phyloP scores from a whole-genome alignment of 2,113 vertebrate genomes.

The Carassius auratus region DNA sequence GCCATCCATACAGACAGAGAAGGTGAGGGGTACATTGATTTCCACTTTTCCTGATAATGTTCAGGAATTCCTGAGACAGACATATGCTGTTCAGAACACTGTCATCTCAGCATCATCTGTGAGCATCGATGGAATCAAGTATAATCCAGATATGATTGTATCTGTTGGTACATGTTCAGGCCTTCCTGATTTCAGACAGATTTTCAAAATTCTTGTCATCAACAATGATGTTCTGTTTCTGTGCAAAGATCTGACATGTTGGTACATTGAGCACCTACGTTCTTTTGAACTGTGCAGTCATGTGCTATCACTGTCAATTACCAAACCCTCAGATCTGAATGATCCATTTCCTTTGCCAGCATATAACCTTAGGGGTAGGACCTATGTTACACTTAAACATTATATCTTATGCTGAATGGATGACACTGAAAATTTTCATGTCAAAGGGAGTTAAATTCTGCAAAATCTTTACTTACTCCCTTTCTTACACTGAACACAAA shows the following conservation, averaged over 20 bases:
- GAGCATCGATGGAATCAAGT: slow-evolving; percentile 39
- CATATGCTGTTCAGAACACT: background rate
- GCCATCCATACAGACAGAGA: slow-evolving; percentile 23
- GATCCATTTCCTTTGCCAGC: background rate
- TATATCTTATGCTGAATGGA: background rate
- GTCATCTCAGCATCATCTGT: slow-evolving; percentile 47
- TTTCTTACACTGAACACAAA: no score
- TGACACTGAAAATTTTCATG: no score
- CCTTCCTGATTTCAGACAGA: slow-evolving; percentile 41
- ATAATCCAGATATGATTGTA: slow-evolving; percentile 35
- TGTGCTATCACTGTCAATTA: background rate
- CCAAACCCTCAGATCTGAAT: slow-evolving; percentile 16
- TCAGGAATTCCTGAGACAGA: slow-evolving; percentile 28
- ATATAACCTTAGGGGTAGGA: background rate
- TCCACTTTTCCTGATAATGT: slow-evolving; percentile 39
- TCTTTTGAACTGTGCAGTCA: slow-evolving; percentile 44
- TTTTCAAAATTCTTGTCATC: slow-evolving; percentile 43
- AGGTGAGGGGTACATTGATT: slow-evolving; percentile 17
- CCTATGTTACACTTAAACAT: background rate
- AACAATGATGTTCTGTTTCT: slow-evolving; percentile 50
- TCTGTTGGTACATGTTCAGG: slow-evolving; percentile 48
- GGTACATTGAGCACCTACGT: slow-evolving; percentile 43
- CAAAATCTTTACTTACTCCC: no score
- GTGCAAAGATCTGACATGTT: slow-evolving; percentile 36
- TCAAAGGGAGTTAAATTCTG: background rate